Conservation (phyloP, 30 jellyfish, hydroid and myxozoan species). For the Nemopilema nomurai region DNA sequence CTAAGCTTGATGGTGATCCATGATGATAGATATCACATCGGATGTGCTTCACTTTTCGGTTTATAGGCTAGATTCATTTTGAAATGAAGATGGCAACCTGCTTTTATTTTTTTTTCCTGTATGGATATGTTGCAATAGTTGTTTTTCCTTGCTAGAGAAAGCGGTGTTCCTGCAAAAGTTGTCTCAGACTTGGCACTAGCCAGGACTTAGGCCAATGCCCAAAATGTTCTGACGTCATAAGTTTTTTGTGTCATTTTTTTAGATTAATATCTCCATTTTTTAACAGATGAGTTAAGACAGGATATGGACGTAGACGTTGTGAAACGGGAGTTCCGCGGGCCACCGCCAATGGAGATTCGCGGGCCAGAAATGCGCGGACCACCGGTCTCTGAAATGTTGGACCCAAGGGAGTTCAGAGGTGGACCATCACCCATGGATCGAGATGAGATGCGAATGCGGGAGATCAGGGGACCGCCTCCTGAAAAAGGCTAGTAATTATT, state of each 20-base stretch:
- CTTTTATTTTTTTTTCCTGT: too few species aligned
- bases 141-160: too few species aligned
- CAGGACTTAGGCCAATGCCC: too few species aligned
- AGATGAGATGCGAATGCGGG: constrained; percentile 69
- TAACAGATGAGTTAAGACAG: constrained; percentile 54
- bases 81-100: too few species aligned
- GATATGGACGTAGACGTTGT: constrained; percentile 42
- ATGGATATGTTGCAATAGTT: too few species aligned
- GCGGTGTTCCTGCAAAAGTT: too few species aligned
- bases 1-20: too few species aligned
- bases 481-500: constrained; percentile 46
- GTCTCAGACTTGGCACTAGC: too few species aligned
- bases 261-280: not conserved
- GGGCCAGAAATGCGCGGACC: constrained; percentile 73
- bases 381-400: constrained; percentile 71
- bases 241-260: not conserved
- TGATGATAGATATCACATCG: too few species aligned
- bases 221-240: too few species aligned
- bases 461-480: constrained; percentile 88
- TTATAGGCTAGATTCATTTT: too few species aligned
- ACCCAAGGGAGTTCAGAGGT: constrained; percentile 75
- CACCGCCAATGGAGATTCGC: constrained; percentile 63
- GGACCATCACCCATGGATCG: constrained; percentile 92
- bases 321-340: constrained; percentile 67
- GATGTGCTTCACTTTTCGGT: too few species aligned